Evolutionary conservation across 2,113 vertebrate genomes (phyloP).

Genomic region (Laterallus jamaicensis): DNA sequence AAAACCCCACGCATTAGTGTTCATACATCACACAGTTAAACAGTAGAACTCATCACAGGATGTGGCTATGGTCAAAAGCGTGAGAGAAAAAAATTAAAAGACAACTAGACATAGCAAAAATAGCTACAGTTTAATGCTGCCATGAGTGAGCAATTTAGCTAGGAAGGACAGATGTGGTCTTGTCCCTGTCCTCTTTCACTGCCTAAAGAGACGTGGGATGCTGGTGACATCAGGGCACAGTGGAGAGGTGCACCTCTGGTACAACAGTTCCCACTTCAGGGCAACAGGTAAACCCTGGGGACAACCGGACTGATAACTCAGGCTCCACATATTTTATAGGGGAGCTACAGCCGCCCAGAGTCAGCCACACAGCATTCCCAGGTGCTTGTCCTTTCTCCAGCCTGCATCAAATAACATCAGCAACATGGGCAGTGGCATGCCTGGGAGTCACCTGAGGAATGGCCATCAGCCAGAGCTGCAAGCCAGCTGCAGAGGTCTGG

Average conservation of each 20-base stretch:
- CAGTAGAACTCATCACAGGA: slow-evolving; percentile 15
- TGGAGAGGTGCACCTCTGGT: fast-evolving
- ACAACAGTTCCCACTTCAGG: background rate
- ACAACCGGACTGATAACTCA: background rate
- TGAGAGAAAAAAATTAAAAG: background rate
- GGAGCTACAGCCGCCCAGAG: background rate
- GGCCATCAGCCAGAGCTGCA: fast-evolving
- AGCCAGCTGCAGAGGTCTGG: background rate
- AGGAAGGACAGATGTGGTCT: background rate
- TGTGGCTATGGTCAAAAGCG: slow-evolving; percentile 43
- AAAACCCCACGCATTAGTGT: background rate
- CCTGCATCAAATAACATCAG: background rate
- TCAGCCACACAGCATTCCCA: background rate
- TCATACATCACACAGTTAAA: background rate
- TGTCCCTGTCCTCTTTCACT: no score
- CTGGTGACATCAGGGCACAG: background rate
- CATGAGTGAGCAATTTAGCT: background rate
- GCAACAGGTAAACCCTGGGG: background rate
- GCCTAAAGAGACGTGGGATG: background rate
- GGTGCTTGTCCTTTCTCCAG: background rate
- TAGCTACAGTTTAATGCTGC: background rate
- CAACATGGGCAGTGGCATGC: fast-evolving
- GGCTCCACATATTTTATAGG: background rate
- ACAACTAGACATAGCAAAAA: background rate
- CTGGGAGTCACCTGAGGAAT: fast-evolving